A percentile compares a stretch with the other conserved stretches of the same genome.
These are phyloP conservation scores for Siphlonurus alternatus DNA, from an alignment of 2,888 invertebrate genomes.

Conservation along the genomic window DNA sequence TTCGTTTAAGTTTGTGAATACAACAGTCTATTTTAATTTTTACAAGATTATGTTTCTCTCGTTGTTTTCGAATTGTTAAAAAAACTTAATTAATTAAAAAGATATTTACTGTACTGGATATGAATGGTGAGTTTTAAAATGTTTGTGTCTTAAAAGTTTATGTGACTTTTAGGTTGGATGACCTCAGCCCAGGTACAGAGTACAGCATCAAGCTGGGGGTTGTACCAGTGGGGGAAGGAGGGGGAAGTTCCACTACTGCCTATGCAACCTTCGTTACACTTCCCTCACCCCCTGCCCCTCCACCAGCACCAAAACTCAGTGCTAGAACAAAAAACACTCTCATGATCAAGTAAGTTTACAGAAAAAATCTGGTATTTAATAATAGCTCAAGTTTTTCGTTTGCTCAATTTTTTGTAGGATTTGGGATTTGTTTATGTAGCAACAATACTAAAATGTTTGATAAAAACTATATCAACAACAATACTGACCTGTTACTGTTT, in stretches of 20 bases:
- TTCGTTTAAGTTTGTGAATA: no score
- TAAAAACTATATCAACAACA: no score
- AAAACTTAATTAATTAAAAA: background rate
- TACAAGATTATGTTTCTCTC: background rate
- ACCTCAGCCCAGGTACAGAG: conserved; percentile 73
- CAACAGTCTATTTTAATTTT: background rate
- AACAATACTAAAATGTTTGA: no score
- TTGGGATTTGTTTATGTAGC: no score
- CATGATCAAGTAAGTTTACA: conserved; percentile 36
- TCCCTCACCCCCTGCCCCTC: conserved; percentile 56
- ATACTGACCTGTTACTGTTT: no score
- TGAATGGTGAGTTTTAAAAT: no score
- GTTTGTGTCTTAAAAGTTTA: no score
- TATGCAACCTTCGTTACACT: conserved; percentile 66
- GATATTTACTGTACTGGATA: no score
- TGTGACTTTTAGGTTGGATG: conserved; percentile 42
- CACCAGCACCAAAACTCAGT: conserved; percentile 47
- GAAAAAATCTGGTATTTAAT: no score
- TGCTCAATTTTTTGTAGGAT: no score
- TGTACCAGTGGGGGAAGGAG: conserved; percentile 54
- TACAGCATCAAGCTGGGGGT: conserved; percentile 70
- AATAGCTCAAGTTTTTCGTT: no score
- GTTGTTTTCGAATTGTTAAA: background rate
- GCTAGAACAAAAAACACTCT: conserved; percentile 52
- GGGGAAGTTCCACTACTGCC: conserved; percentile 45